Evolutionary conservation across 2,113 vertebrate genomes (phyloP), one percentile per base, ranked within the genome.

Genomic region (Cochlearius cochlearius): DNA sequence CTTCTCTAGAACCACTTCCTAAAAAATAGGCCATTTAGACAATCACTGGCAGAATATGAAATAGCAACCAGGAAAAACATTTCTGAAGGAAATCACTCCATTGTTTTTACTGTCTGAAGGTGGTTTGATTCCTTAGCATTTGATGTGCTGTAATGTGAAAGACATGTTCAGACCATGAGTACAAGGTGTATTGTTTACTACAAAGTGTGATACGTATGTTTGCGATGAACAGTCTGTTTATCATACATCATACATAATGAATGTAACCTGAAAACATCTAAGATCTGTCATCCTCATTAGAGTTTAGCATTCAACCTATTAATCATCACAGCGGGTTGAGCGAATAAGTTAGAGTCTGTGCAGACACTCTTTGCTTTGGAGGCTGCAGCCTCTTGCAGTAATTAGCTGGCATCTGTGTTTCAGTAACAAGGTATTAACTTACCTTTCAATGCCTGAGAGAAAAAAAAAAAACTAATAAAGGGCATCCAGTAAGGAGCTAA

Each of bases 321-420:
- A 98, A 98, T 98, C 98, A 97, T 96, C 63, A 66, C 56, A 26
- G 73, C 88, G 74, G 95, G 97, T 97, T 98, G 98, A 95, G 36
- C 67, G 96, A 92, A 77, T 97, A 97, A 97, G 93, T 96, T 68
- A 34, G 91, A 97, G 62, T 78, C 38, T 96, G 77, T 94, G 91
- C 85, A 95, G 92, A 95, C 74, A 47, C 85, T 96, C 97, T 95
- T 36, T 95, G 86, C 96, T 97, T 96, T 94, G 85, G 92, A 95
- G 91, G 87, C 86, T 95, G 67, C 59, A 97, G 93, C 95, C 91
- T 97, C 96, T 94, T 96, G 89, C 97, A 92, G 84, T 98, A 98
- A 98, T 98, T 98, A 98, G 96, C 78, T 97, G 96, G 97, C 98
- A 98, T 97, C 97, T 98, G 97, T 95, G 97, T 95, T 93, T 92